A percentile compares a stretch with the other conserved stretches of the same genome.
phyloP scores from a whole-genome alignment of 2,113 vertebrate species.

The Macroglossus sobrinus region DNA sequence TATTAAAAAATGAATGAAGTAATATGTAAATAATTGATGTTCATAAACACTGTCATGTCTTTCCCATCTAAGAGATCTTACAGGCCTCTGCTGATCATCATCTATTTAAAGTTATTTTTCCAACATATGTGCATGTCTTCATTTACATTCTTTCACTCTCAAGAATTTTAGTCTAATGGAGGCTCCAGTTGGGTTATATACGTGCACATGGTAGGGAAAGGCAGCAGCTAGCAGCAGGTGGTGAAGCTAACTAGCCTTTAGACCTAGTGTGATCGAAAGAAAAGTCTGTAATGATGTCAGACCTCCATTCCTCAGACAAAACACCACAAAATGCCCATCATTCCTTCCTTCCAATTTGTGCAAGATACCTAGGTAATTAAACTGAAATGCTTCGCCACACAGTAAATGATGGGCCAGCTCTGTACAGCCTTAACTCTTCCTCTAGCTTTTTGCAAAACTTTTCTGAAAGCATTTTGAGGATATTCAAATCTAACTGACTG shows the following conservation, averaged over 20 bases:
- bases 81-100: neutral
- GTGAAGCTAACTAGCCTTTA: neutral
- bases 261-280: neutral
- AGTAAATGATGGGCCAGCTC: neutral
- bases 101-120: constrained; percentile 21
- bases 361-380: constrained; percentile 45
- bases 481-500: neutral
- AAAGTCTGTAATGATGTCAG: constrained; percentile 35
- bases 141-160: neutral
- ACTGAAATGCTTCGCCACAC: neutral
- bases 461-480: neutral
- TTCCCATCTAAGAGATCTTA: neutral
- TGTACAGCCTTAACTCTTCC: neutral
- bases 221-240: neutral
- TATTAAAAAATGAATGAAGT: constrained; percentile 8
- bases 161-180: constrained; percentile 23
- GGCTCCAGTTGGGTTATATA: neutral
- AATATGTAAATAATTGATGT: constrained; percentile 25
- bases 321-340: constrained; percentile 10
- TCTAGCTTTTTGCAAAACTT: neutral
- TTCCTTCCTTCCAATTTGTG: constrained; percentile 7
- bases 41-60: neutral
- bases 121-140: neutral
- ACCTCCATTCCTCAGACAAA: neutral
- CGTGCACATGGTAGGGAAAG: neutral